These are phyloP conservation scores for Lepidurus couesii DNA, from an alignment of 1,140 invertebrate species.

Conservation along the genomic window DNA sequence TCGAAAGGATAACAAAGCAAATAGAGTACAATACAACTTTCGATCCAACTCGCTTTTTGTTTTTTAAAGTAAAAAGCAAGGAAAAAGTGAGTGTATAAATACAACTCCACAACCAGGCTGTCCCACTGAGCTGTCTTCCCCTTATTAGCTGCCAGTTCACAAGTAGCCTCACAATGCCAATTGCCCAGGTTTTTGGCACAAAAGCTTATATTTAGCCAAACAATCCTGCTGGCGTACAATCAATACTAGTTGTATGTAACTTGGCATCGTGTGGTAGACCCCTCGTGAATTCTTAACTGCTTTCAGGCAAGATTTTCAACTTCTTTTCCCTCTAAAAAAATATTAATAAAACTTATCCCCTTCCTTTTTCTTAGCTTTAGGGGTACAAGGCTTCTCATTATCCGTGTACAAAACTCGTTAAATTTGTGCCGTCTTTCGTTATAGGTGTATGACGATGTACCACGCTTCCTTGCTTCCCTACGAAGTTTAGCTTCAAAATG, in stretches of 20 bases:
- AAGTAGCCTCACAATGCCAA: slow-evolving; percentile 15
- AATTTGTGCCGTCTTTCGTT: neutral
- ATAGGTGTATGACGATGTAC: neutral
- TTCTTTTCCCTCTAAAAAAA: too few relatives aligned
- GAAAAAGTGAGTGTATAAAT: neutral
- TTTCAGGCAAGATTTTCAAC: too few relatives aligned
- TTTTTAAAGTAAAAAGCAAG: neutral
- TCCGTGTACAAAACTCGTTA: neutral
- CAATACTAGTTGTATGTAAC: neutral
- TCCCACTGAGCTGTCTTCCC: neutral
- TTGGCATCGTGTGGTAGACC: neutral
- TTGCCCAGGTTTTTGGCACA: slow-evolving; percentile 13
- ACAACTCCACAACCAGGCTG: neutral
- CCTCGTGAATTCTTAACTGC: neutral
- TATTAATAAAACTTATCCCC: too few relatives aligned
- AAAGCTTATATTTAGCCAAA: neutral
- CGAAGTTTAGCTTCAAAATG: neutral
- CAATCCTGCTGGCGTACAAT: neutral
- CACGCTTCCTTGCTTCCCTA: neutral
- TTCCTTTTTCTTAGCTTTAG: neutral
- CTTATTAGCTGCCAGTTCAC: slow-evolving; percentile 1
- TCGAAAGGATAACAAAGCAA: neutral
- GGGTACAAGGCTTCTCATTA: neutral
- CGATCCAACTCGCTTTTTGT: neutral
- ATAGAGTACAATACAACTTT: neutral